These are phyloP conservation scores for Patella pellucida DNA, from an alignment of 2,888 invertebrate species.

Conservation along the genomic window DNA sequence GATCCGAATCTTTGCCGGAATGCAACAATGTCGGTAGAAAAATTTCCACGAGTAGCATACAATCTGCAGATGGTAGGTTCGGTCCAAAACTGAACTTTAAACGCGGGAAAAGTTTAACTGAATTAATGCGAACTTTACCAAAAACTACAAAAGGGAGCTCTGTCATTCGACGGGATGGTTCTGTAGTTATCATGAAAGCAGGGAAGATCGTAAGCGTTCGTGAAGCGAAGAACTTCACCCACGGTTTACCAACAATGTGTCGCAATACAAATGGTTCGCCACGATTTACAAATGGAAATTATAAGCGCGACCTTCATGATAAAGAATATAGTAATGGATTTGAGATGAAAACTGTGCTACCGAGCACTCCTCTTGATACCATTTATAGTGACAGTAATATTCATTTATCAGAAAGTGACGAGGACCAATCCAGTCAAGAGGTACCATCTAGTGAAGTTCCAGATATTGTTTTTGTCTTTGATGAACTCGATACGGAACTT, in stretches of 20 bases:
- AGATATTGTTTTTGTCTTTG: background rate
- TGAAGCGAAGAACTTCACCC: constrained; percentile 32
- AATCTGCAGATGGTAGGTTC: constrained; percentile 8
- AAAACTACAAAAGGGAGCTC: constrained; percentile 43
- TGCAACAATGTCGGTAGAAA: constrained; percentile 34
- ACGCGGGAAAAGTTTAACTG: constrained; percentile 32
- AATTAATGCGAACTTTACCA: constrained; percentile 31
- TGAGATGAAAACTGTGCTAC: constrained; percentile 16
- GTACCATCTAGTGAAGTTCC: background rate
- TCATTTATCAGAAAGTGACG: constrained; percentile 23
- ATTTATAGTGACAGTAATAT: constrained; percentile 10
- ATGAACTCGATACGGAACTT: background rate
- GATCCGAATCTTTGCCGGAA: constrained; percentile 26
- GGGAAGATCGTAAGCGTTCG: constrained; percentile 61
- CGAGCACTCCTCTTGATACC: constrained; percentile 8
- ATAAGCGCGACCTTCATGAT: background rate
- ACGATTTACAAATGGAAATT: constrained; percentile 15
- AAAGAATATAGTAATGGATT: constrained; percentile 11
- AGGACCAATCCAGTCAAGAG: background rate
- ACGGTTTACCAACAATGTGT: constrained; percentile 23
- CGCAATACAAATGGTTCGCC: constrained; percentile 36
- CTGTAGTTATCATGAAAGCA: constrained; percentile 58
- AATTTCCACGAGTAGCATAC: constrained; percentile 21
- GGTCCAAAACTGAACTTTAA: constrained; percentile 15
- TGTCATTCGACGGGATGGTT: constrained; percentile 55